These are phyloP conservation scores for Zootoca vivipara DNA, from an alignment of 2,113 vertebrate species.

Conservation along the genomic window DNA sequence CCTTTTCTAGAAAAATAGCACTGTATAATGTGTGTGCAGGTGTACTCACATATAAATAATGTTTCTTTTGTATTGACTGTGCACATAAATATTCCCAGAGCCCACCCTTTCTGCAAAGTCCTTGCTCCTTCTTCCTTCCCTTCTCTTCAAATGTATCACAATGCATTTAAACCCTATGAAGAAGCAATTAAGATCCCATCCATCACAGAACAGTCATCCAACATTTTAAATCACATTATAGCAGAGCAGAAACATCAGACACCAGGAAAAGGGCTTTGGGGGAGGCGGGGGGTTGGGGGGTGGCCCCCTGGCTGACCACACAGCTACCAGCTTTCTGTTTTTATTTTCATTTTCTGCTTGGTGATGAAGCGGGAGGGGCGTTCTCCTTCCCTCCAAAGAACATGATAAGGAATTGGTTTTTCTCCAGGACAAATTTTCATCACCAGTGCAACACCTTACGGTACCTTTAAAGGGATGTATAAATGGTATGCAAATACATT, in stretches of 20 bases:
- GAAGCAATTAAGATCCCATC: not conserved
- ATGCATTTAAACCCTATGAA: not conserved
- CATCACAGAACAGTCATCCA: not conserved
- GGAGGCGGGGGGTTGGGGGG: not conserved
- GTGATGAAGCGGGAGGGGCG: too few species aligned
- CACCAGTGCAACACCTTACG: not conserved
- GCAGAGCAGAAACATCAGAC: not conserved
- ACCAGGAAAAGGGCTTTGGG: not conserved
- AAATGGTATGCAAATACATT: not conserved
- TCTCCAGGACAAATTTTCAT: not conserved
- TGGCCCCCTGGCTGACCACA: not conserved
- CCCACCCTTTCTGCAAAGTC: not conserved
- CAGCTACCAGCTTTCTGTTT: not conserved
- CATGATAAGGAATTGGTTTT: not conserved
- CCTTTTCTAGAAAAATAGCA: too few species aligned
- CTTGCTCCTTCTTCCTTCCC: not conserved
- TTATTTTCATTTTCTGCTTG: too few species aligned
- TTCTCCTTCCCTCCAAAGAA: not conserved
- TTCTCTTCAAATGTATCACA: not conserved
- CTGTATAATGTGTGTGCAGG: too few species aligned
- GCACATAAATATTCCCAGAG: not conserved
- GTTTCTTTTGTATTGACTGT: not conserved
- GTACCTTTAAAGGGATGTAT: not conserved
- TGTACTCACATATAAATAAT: too few species aligned
- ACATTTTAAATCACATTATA: not conserved